These are phyloP conservation scores for Xiphophorus birchmanni DNA, from an alignment of 2,797 vertebrate genomes.

Conservation along the genomic window DNA sequence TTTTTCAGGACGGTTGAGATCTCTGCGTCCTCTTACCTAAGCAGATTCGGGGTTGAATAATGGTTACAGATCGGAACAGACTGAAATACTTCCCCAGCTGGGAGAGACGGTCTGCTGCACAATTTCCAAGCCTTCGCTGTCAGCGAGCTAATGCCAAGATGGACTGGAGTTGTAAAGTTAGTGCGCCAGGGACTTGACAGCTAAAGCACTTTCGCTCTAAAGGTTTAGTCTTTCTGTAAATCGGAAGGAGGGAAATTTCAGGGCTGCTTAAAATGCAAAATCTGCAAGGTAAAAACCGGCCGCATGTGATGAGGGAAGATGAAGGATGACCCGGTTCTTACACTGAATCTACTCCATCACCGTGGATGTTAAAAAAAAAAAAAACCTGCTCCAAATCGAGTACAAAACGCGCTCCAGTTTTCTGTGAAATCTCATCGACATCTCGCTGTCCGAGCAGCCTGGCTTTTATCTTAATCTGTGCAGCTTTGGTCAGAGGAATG, in stretches of 20 bases:
- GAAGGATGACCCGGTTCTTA: constrained; percentile 36
- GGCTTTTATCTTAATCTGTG: constrained; percentile 47
- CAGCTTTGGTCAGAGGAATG: constrained; percentile 46
- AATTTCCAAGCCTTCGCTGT: constrained; percentile 27
- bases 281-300: constrained; percentile 9
- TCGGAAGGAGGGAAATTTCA: constrained; percentile 12
- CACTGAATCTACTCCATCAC: constrained; percentile 32
- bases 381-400: constrained; percentile 22
- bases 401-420: constrained; percentile 50
- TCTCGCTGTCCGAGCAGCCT: constrained; percentile 39
- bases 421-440: constrained; percentile 39
- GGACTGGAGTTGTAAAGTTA: constrained; percentile 17
- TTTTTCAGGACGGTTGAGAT: constrained; percentile 41
- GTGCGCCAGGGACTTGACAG: constrained; percentile 28
- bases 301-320: constrained; percentile 16
- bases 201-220: constrained; percentile 16
- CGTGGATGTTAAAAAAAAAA: constrained; percentile 48
- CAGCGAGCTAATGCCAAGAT: constrained; percentile 38
- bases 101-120: constrained; percentile 38
- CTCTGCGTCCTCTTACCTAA: constrained; percentile 49
- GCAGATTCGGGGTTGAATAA: constrained; percentile 59
- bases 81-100: constrained; percentile 34
- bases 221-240: constrained; percentile 12
- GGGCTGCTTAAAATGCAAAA: constrained; percentile 7
- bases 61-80: constrained; percentile 37